phyloP scores from a whole-genome alignment of 2,797 vertebrate genomes.

The Ctenochaetus hawaiiensis region DNA sequence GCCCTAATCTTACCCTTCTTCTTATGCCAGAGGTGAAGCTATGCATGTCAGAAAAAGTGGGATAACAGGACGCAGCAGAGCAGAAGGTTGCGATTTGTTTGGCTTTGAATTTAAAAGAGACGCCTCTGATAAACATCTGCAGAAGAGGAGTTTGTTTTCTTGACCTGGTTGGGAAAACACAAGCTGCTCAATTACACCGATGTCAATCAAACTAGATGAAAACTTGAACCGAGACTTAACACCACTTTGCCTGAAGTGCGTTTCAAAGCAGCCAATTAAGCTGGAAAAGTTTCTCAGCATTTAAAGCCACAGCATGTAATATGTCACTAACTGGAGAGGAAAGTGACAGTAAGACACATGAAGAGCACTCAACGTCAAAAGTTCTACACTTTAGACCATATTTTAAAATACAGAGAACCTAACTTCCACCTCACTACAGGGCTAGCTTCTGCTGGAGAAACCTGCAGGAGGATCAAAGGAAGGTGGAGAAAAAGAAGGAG shows the following conservation, averaged over 20 bases:
- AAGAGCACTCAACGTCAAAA: too few species aligned
- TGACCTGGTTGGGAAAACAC: slow-evolving; percentile 6
- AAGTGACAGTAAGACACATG: neutral
- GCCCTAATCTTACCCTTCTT: slow-evolving; percentile 5
- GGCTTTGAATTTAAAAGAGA: neutral
- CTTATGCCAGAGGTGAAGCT: slow-evolving; percentile 27
- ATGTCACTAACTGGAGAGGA: neutral
- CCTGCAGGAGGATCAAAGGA: neutral
- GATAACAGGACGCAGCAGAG: slow-evolving; percentile 8
- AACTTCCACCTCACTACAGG: neutral
- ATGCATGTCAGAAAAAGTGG: neutral
- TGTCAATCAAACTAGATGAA: neutral
- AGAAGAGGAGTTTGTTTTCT: slow-evolving; percentile 18
- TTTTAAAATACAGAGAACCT: neutral
- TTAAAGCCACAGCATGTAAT: neutral
- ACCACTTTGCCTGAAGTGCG: neutral
- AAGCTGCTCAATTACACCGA: neutral
- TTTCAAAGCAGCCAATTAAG: slow-evolving; percentile 22
- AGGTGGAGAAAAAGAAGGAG: neutral
- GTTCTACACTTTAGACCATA: too few species aligned
- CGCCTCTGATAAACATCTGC: slow-evolving; percentile 4
- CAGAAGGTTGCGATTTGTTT: slow-evolving; percentile 17
- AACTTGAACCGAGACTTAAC: slow-evolving; percentile 7
- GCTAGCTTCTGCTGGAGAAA: neutral
- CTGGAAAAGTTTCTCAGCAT: neutral